Percentiles rank a stretch among this genome's conserved stretches.
Evolutionary conservation across 2,797 vertebrate species (phyloP).

Genomic region (Masticophis lateralis): DNA sequence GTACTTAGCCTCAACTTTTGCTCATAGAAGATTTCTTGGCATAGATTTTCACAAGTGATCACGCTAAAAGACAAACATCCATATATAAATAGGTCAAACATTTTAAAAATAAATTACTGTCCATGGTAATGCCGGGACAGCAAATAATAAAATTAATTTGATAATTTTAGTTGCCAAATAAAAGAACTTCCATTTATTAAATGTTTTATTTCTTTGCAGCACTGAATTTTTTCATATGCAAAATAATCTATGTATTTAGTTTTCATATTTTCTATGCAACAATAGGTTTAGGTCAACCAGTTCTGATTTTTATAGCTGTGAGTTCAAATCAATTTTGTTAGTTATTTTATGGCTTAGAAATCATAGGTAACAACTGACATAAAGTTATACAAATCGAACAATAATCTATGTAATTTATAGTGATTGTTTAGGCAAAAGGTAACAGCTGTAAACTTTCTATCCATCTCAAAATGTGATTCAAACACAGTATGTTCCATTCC

Average conservation of each 20-base stretch:
- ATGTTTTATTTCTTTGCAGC: background rate
- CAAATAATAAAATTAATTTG: background rate
- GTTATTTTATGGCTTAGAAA: background rate
- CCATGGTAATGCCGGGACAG: constrained; percentile 11
- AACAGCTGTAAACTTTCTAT: background rate
- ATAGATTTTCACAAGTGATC: background rate
- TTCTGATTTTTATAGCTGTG: constrained; percentile 8
- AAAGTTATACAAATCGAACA: background rate
- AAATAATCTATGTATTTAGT: background rate
- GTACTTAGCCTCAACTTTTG: background rate
- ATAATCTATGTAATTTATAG: background rate
- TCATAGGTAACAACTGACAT: background rate
- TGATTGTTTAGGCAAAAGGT: background rate
- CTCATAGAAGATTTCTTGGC: background rate
- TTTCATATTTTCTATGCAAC: constrained; percentile 18
- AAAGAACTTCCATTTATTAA: constrained; percentile 4
- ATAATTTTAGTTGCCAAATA: constrained; percentile 14
- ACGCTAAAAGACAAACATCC: background rate
- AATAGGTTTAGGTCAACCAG: constrained; percentile 5
- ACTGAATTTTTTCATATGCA: background rate
- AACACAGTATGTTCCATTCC: background rate
- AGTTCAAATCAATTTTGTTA: constrained; percentile 5
- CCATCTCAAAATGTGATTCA: background rate
- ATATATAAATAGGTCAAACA: background rate
- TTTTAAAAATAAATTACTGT: background rate